Percentiles rank a stretch among this genome's conserved stretches.
Evolutionary conservation across 2,113 vertebrate species (phyloP).

Genomic region (Lynx canadensis): DNA sequence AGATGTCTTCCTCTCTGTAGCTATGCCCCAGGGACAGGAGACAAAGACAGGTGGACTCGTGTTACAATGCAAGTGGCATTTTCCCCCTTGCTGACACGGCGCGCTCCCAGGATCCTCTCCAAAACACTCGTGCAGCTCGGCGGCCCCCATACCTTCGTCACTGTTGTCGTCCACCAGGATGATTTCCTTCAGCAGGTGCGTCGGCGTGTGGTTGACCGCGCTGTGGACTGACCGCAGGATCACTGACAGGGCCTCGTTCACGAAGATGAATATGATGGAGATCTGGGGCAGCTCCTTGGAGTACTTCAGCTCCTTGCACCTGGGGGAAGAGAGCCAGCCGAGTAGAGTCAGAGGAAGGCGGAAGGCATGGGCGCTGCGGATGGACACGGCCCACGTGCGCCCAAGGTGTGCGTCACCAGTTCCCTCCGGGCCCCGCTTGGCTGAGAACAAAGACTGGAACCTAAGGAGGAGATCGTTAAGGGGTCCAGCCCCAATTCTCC

Average conservation of each 20-base stretch:
- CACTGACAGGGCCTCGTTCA: constrained; percentile 97
- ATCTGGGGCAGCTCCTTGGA: constrained; percentile 95
- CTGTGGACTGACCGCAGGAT: constrained; percentile 97
- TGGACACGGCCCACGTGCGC: fast-evolving
- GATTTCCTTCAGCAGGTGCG: constrained; percentile 96
- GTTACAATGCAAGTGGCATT: not conserved
- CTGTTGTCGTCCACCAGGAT: constrained; percentile 99
- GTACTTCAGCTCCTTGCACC: constrained; percentile 94
- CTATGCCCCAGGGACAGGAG: not conserved
- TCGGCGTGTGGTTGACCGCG: constrained; percentile 95
- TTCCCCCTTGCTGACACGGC: fast-evolving
- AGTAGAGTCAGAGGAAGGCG: not conserved
- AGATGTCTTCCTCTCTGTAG: not conserved
- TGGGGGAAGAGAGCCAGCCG: constrained; percentile 69
- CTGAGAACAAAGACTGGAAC: not conserved
- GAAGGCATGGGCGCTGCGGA: fast-evolving
- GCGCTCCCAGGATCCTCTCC: fast-evolving
- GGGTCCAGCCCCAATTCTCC: not conserved
- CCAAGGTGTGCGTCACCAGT: fast-evolving
- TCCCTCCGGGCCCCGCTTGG: not conserved
- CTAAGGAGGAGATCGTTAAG: not conserved
- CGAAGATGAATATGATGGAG: constrained; percentile 98
- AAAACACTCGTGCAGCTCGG: fast-evolving
- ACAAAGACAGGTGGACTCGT: fast-evolving
- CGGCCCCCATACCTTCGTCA: constrained; percentile 89